Percentiles rank a stretch among this genome's conserved stretches.
These are phyloP conservation scores for Pentalonia nigronervosa DNA, from an alignment of 1,140 invertebrate species.

Conservation along the genomic window DNA sequence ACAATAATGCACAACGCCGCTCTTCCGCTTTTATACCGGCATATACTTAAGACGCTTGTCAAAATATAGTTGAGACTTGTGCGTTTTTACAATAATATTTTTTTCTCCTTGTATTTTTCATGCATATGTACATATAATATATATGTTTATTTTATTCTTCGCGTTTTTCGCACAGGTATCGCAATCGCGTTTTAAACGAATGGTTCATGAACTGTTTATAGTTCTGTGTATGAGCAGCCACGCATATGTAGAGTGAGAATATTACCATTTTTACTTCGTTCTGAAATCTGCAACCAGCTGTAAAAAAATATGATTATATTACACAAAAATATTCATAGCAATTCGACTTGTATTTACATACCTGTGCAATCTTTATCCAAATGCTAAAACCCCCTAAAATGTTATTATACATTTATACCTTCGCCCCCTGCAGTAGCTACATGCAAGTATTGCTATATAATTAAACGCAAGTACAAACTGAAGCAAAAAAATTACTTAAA, in stretches of 20 bases:
- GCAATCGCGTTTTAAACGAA: neutral
- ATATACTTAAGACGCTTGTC: neutral
- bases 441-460: neutral
- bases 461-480: neutral
- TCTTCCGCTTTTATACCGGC: neutral
- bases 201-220: neutral
- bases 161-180: neutral
- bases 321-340: neutral
- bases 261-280: slow-evolving; percentile 4
- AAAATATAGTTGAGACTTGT: slow-evolving; percentile 17
- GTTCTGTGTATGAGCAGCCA: neutral
- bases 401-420: neutral
- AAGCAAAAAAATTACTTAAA: neutral
- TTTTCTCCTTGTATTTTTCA: neutral
- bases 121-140: neutral
- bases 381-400: neutral
- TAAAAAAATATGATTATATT: slow-evolving; percentile 18
- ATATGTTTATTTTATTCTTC: slow-evolving; percentile 4
- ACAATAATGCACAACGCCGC: neutral
- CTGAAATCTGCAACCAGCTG: neutral
- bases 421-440: neutral
- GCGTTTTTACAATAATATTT: neutral
- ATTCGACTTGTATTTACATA: neutral
- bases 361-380: neutral
- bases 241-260: neutral